Evolutionary conservation across 2,888 invertebrate genomes (phyloP), one percentile per base, ranked within the genome.

Genomic region (Andrena praecox): DNA sequence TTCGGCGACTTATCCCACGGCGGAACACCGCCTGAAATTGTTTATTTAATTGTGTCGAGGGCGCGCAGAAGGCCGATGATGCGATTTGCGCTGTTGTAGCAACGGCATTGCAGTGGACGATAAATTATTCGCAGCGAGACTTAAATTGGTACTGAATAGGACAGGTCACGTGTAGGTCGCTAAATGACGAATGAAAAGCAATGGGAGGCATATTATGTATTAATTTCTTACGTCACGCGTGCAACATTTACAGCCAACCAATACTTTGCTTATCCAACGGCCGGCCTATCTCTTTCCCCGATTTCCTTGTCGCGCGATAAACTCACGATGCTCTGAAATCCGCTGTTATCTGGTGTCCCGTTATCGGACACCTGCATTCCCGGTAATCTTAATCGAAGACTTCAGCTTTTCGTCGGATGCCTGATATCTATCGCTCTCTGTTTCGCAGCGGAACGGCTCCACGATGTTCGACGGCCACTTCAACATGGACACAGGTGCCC

Each of bases 401-500:
- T 16, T 42, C 42, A 4, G 42, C 16, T 16, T 5, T 42, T 16
- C 12, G 42, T 42, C 12, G 1, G 12, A 42, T 24, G 8, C 10
- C 20, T 29, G 4, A n/a, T 8, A 42, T 16, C 4, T 42, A 12
- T 42, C 16, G 42, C 16, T 42, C 16, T 42, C 42, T 16, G 16
- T 42, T 42, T 16, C 16, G 0, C 93, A 98, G 97, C 96, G 98
- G 90, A 98, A 98, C 91, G 96, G 96, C 78, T 97, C 97, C 0
- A 94, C 95, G 1, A 95, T 95, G 0, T 96, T 96, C 63, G 97
- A 97, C 79, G 98, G 98, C 0, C 94, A 96, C 66, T 96, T 96
- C 91, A 97, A 97, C 89, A 96, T 98, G 93, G 96, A 95, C 33
- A 97, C 97, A 0, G 98, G 98, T 0, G 94, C 93, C 0, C 93